These are phyloP conservation scores for Cryptocheilus praepositus DNA, from an alignment of 2,888 invertebrate genomes.

Conservation along the genomic window DNA sequence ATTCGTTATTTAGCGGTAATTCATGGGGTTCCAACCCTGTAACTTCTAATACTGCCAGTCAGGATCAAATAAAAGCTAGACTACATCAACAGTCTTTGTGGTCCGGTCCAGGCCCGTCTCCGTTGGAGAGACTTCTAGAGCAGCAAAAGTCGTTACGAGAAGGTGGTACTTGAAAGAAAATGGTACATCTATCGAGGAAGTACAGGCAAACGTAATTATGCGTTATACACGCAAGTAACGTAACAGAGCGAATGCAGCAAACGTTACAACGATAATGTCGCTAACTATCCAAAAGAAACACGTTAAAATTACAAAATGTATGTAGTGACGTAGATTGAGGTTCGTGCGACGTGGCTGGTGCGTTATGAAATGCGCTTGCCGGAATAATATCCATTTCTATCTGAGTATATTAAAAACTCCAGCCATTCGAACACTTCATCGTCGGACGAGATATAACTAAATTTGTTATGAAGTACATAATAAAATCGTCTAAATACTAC, in stretches of 20 bases:
- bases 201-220: conserved; percentile 52
- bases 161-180: conserved; percentile 72
- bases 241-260: conserved; percentile 42
- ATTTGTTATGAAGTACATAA: conserved; percentile 13
- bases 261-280: conserved; percentile 45
- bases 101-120: conserved; percentile 87
- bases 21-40: conserved; percentile 60
- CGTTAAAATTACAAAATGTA: conserved; percentile 43
- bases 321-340: conserved; percentile 16
- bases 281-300: conserved; percentile 29
- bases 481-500: conserved; percentile 1
- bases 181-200: conserved; percentile 50
- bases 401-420: conserved; percentile 44
- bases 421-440: conserved; percentile 15
- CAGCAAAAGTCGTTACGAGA: conserved; percentile 83
- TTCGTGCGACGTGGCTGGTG: conserved; percentile 40
- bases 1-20: conserved; percentile 78
- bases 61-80: conserved; percentile 63
- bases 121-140: conserved; percentile 86
- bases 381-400: conserved; percentile 16
- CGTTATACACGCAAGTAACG: conserved; percentile 53
- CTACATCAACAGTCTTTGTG: conserved; percentile 81
- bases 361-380: conserved; percentile 39
- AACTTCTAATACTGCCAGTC: conserved; percentile 52
- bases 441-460: conserved; percentile 5